Percentiles rank a stretch among this genome's conserved stretches.
Conservation (phyloP, 2,888 invertebrate genomes). For the Apocheima hispidaria region DNA sequence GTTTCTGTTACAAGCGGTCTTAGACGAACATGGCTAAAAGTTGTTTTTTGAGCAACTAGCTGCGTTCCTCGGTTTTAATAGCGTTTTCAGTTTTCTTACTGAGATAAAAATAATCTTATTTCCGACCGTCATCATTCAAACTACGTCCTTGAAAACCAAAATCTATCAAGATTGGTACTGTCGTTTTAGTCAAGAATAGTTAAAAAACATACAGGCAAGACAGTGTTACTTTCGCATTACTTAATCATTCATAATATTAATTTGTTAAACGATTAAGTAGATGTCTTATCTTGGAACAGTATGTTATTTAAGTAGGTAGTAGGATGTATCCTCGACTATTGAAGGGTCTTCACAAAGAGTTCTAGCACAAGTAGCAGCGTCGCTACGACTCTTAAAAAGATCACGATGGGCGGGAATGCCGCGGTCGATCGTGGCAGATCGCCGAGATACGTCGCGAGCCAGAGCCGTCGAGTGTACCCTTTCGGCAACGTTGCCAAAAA, state of each 20-base stretch:
- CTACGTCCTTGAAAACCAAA: too few species aligned
- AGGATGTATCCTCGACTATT: slow-evolving; percentile 18
- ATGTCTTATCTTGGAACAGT: slow-evolving; percentile 11
- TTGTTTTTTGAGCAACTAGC: too few species aligned
- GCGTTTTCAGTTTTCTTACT: too few species aligned
- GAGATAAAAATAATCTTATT: too few species aligned
- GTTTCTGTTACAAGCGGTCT: slow-evolving; percentile 28
- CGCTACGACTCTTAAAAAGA: slow-evolving; percentile 59
- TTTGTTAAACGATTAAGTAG: not conserved
- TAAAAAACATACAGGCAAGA: too few species aligned
- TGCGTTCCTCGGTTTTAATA: too few species aligned
- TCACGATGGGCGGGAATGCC: slow-evolving; percentile 63
- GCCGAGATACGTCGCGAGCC: slow-evolving; percentile 71
- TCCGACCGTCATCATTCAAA: too few species aligned
- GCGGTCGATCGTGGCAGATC: slow-evolving; percentile 70
- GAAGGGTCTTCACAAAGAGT: slow-evolving; percentile 27
- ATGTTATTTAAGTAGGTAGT: slow-evolving; percentile 6
- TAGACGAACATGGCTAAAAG: slow-evolving; percentile 1
- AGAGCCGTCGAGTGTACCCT: slow-evolving; percentile 47
- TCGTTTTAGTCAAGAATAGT: too few species aligned
- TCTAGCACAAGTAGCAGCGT: slow-evolving; percentile 50
- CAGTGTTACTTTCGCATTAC: not conserved
- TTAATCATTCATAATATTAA: too few species aligned
- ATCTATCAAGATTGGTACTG: too few species aligned
- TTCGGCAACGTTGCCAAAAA: slow-evolving; percentile 37